These are phyloP conservation scores for Gambelia wislizenii DNA, from an alignment of 2,797 vertebrate species.

Conservation along the genomic window DNA sequence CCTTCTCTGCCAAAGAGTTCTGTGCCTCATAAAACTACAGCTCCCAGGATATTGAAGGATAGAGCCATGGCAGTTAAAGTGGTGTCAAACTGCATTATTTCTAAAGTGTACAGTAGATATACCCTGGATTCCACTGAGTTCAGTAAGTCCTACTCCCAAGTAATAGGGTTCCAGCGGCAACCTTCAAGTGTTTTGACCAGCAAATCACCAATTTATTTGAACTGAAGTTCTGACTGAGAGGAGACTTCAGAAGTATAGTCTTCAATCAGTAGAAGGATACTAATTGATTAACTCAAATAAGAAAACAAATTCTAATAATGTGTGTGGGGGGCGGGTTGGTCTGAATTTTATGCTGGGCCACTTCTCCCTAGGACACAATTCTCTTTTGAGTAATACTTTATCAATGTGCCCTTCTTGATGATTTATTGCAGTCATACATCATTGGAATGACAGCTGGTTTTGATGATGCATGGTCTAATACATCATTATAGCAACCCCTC, in stretches of 20 bases:
- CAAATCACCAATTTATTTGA: slow-evolving; percentile 14
- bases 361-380: slow-evolving; percentile 60
- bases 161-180: neutral
- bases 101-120: too few relatives aligned
- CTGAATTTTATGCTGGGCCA: slow-evolving; percentile 58
- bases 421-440: slow-evolving; percentile 75
- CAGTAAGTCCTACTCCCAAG: neutral
- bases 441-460: slow-evolving; percentile 66
- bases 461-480: slow-evolving; percentile 77
- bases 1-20: too few relatives aligned
- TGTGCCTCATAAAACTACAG: too few relatives aligned
- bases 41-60: too few relatives aligned
- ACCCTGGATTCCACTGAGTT: neutral
- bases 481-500: slow-evolving; percentile 73
- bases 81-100: too few relatives aligned
- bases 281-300: slow-evolving; percentile 32
- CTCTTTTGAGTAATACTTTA: slow-evolving; percentile 69
- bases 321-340: slow-evolving; percentile 1
- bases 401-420: slow-evolving; percentile 62
- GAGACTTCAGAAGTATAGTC: neutral
- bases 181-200: slow-evolving; percentile 16
- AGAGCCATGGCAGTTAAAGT: too few relatives aligned
- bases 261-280: neutral
- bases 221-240: neutral
- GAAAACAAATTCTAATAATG: slow-evolving; percentile 5